Conservation (phyloP, 2,888 invertebrate species). For the Linyphia triangularis region DNA sequence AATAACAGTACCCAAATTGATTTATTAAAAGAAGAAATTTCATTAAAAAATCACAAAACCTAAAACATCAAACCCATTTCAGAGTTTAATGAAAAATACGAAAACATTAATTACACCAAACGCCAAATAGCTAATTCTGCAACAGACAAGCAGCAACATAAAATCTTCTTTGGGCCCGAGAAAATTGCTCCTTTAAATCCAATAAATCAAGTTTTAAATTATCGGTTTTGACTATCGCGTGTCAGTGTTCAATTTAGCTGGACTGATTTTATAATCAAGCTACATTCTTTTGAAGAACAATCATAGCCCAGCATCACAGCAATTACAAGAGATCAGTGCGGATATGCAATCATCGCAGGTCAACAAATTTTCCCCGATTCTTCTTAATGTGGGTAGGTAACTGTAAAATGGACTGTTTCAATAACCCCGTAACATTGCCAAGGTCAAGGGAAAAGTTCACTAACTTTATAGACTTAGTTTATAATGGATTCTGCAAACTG, state of each 20-base stretch:
- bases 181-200: constrained; percentile 67
- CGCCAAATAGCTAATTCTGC: constrained; percentile 53
- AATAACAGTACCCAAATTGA: background rate
- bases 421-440: constrained; percentile 28
- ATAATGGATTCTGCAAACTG: too few relatives aligned
- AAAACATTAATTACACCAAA: constrained; percentile 67
- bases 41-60: background rate
- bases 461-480: background rate
- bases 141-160: constrained; percentile 36
- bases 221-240: constrained; percentile 72
- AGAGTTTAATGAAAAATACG: constrained; percentile 48
- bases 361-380: constrained; percentile 56
- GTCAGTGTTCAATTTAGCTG: constrained; percentile 65
- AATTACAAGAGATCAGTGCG: constrained; percentile 42
- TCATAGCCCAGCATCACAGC: constrained; percentile 53
- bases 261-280: constrained; percentile 71
- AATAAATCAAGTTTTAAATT: constrained; percentile 75
- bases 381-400: constrained; percentile 16
- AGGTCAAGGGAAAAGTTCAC: constrained; percentile 51
- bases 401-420: constrained; percentile 37
- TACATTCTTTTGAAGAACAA: constrained; percentile 67
- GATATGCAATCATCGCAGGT: constrained; percentile 29
- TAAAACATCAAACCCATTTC: constrained; percentile 20
- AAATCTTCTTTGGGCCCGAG: constrained; percentile 8
- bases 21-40: background rate